Percentiles rank a stretch among this genome's conserved stretches.
These are phyloP conservation scores for Homalodisca vitripennis DNA, from an alignment of 1,140 invertebrate genomes.

Conservation along the genomic window DNA sequence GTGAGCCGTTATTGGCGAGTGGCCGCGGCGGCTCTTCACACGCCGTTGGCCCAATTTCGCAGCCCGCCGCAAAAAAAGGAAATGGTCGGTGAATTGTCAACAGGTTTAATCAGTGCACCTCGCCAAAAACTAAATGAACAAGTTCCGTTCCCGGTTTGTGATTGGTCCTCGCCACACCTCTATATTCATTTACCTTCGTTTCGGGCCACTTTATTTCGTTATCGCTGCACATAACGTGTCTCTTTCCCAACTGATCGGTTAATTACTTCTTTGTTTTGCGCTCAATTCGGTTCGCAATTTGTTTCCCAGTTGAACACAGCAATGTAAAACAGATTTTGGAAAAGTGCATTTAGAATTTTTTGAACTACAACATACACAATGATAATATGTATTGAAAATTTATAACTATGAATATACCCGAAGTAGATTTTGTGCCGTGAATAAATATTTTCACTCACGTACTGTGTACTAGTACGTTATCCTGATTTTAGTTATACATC, in stretches of 20 bases:
- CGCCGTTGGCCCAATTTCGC: background rate
- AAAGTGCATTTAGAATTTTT: too few species aligned
- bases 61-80: slow-evolving; percentile 1
- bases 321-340: too few species aligned
- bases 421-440: too few species aligned
- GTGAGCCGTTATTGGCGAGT: background rate
- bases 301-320: too few species aligned
- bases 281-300: background rate
- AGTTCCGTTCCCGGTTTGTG: slow-evolving; percentile 1
- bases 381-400: too few species aligned
- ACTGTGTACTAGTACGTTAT: too few species aligned
- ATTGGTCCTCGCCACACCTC: slow-evolving; percentile 13
- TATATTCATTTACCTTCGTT: slow-evolving; percentile 16
- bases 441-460: too few species aligned
- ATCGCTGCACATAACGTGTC: too few species aligned
- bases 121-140: slow-evolving; percentile 15
- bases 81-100: slow-evolving; percentile 11
- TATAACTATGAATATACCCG: too few species aligned
- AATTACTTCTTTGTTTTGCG: slow-evolving; percentile 11
- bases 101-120: slow-evolving; percentile 11
- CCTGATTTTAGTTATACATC: too few species aligned
- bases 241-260: background rate
- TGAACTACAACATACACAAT: too few species aligned
- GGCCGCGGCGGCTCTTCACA: background rate
- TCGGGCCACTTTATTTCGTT: background rate